phyloP scores from a whole-genome alignment of 2,888 invertebrate genomes.

The Syrphus vitripennis region DNA sequence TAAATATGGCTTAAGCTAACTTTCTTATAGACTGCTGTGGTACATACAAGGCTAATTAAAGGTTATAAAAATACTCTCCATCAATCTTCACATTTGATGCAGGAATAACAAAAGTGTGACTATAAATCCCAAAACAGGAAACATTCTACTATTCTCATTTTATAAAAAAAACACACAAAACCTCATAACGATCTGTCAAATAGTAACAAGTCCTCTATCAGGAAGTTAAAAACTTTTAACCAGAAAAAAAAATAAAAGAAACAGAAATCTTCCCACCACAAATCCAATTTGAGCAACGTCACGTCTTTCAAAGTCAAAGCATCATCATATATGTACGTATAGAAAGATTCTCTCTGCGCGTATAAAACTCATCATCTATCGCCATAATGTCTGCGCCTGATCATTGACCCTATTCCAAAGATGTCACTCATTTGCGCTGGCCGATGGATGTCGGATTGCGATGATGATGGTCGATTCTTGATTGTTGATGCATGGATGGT shows the following conservation, averaged over 20 bases:
- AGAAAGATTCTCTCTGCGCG: slow-evolving; percentile 19
- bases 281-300: slow-evolving; percentile 3
- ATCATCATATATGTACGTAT: not conserved
- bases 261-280: slow-evolving; percentile 14
- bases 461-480: not conserved
- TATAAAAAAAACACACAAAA: slow-evolving; percentile 3
- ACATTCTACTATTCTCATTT: slow-evolving; percentile 10
- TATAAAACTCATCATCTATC: slow-evolving; percentile 25
- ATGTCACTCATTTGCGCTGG: slow-evolving; percentile 53
- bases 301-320: slow-evolving; percentile 11
- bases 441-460: not conserved
- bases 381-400: slow-evolving; percentile 66
- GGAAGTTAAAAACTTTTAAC: not conserved
- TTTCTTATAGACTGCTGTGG: not conserved
- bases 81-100: not conserved
- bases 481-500: not conserved
- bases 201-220: not conserved
- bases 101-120: not conserved
- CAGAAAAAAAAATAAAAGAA: not conserved
- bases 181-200: slow-evolving; percentile 23
- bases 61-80: not conserved
- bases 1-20: not conserved
- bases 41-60: not conserved
- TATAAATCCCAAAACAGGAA: slow-evolving; percentile 5
- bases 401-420: slow-evolving; percentile 68